A percentile compares a stretch with the other conserved stretches of the same genome.
Evolutionary conservation across 2,113 vertebrate genomes (phyloP).

Genomic region (Oostethus manadensis): DNA sequence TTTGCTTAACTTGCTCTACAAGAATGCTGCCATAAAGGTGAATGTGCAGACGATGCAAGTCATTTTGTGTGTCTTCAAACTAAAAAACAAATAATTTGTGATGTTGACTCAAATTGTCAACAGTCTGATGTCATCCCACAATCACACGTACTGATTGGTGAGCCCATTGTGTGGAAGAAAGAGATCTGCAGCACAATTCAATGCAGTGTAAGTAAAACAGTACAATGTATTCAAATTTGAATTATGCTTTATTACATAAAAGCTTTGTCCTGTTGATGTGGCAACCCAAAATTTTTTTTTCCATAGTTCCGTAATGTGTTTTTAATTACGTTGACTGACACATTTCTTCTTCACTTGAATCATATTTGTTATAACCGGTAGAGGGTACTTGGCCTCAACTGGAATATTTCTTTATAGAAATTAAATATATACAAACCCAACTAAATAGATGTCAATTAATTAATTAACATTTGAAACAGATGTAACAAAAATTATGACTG

Average conservation of each 20-base stretch:
- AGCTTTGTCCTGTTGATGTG: too few relatives aligned
- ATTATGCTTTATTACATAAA: neutral
- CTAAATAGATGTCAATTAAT: neutral
- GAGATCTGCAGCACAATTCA: slow-evolving; percentile 7
- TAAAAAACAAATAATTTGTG: neutral
- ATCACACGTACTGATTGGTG: slow-evolving; percentile 59
- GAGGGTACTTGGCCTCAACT: slow-evolving; percentile 4
- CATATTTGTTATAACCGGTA: neutral
- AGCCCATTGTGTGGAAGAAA: slow-evolving; percentile 53
- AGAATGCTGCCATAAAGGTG: slow-evolving; percentile 30
- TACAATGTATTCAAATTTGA: too few relatives aligned
- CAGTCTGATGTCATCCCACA: slow-evolving; percentile 23
- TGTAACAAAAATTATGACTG: neutral
- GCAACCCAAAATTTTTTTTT: neutral
- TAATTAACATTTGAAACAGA: neutral
- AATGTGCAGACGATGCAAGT: neutral
- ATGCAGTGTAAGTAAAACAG: slow-evolving; percentile 49
- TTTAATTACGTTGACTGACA: neutral
- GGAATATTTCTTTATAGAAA: too few relatives aligned
- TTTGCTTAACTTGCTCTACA: slow-evolving; percentile 59
- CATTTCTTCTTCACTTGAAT: too few relatives aligned
- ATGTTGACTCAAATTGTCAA: neutral
- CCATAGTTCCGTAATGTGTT: neutral
- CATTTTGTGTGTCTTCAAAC: neutral
- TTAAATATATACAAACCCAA: neutral